Evolutionary conservation across 2,888 invertebrate species (phyloP).

Genomic region (Dasypolia templi): DNA sequence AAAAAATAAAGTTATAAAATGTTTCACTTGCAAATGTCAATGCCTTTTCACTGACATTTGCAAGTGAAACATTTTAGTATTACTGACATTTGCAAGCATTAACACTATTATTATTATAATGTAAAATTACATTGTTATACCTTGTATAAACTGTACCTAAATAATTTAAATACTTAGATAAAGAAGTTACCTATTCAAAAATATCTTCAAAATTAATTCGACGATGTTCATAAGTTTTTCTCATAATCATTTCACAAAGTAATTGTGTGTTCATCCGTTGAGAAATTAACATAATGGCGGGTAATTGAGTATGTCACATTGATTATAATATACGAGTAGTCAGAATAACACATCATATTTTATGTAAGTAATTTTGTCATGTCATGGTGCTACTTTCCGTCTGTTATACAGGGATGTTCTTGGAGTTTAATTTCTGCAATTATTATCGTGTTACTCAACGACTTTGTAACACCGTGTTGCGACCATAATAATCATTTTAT

Average conservation of each 20-base stretch:
- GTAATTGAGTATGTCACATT: slow-evolving; percentile 37
- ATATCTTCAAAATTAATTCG: slow-evolving; percentile 2
- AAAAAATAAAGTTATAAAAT: neutral
- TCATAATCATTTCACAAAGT: neutral
- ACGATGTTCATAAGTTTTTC: neutral
- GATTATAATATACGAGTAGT: slow-evolving; percentile 16
- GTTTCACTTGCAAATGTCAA: neutral
- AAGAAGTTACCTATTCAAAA: slow-evolving; percentile 1
- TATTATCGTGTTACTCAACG: slow-evolving; percentile 10
- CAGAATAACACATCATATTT: slow-evolving; percentile 11
- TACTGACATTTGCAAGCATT: no score
- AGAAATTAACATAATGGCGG: slow-evolving; percentile 14
- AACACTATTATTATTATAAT: neutral
- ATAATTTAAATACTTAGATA: neutral
- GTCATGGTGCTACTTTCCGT: neutral
- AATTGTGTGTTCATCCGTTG: neutral
- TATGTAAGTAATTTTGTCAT: neutral
- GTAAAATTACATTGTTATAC: neutral
- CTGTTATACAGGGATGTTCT: no score
- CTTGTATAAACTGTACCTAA: neutral
- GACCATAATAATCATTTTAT: slow-evolving; percentile 21
- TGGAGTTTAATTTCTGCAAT: neutral
- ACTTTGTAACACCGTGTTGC: slow-evolving; percentile 8
- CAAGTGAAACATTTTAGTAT: no score
- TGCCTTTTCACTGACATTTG: no score